Conservation (phyloP, 2,113 vertebrate species). For the Notarius quadriscutis region DNA sequence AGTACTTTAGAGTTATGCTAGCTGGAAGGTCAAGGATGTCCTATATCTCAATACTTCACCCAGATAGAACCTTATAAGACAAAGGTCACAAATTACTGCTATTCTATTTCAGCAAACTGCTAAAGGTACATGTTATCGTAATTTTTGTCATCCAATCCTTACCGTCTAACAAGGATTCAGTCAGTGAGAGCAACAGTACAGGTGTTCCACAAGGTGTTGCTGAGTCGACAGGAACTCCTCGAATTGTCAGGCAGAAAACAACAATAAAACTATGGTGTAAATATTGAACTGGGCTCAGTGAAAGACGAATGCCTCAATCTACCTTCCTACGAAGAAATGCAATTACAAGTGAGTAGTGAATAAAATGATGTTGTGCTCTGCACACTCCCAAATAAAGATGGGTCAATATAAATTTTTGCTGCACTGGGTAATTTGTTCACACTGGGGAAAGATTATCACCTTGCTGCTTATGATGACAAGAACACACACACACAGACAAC, state of each 20-base stretch:
- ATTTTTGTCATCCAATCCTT: not conserved
- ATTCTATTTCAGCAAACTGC: constrained; percentile 1
- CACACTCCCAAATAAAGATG: not conserved
- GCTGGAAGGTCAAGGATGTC: not conserved
- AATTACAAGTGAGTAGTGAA: not conserved
- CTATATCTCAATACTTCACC: not conserved
- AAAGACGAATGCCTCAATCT: not conserved
- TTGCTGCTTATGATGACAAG: not conserved
- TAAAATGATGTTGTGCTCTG: not conserved
- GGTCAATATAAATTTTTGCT: constrained; percentile 13
- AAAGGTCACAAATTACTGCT: constrained; percentile 1
- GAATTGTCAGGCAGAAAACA: not conserved
- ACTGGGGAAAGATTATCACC: not conserved
- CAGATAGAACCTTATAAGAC: not conserved
- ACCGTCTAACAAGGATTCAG: not conserved
- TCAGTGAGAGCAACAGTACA: not conserved
- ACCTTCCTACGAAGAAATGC: not conserved
- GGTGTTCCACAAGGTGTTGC: not conserved
- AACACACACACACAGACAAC: not conserved
- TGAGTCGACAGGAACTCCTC: not conserved
- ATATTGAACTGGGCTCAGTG: not conserved
- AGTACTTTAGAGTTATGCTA: not conserved
- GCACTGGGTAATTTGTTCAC: constrained; percentile 8
- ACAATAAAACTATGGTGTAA: not conserved
- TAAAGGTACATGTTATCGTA: not conserved